A percentile compares a stretch with the other conserved stretches of the same genome.
phyloP scores from a whole-genome alignment of 2,888 invertebrate genomes.

The Ceraclea dissimilis region DNA sequence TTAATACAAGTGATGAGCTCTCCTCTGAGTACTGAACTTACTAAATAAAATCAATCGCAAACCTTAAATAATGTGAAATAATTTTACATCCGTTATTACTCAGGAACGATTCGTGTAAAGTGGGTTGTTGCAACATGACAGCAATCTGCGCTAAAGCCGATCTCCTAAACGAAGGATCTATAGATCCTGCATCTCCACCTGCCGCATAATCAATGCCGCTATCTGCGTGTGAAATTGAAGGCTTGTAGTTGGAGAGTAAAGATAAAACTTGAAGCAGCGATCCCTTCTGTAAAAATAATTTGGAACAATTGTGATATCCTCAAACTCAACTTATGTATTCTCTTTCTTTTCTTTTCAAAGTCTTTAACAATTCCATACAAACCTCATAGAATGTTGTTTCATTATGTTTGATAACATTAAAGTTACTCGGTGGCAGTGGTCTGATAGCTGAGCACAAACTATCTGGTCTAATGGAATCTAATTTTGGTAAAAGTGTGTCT shows the following conservation, averaged over 20 bases:
- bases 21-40: slow-evolving; percentile 38
- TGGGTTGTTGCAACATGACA: slow-evolving; percentile 56
- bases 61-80: slow-evolving; percentile 40
- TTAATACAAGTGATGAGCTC: no score
- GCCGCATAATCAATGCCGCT: background rate
- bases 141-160: slow-evolving; percentile 61
- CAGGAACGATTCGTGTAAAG: slow-evolving; percentile 53
- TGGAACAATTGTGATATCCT: background rate
- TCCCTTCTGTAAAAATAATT: slow-evolving; percentile 29
- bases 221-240: background rate
- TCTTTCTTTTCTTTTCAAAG: no score
- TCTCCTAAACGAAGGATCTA: slow-evolving; percentile 60
- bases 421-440: slow-evolving; percentile 36
- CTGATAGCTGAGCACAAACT: slow-evolving; percentile 38
- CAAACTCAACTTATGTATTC: background rate
- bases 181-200: slow-evolving; percentile 28
- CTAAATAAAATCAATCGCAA: background rate
- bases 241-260: slow-evolving; percentile 39
- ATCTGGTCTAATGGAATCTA: slow-evolving; percentile 39
- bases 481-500: slow-evolving; percentile 40
- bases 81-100: slow-evolving; percentile 49
- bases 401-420: slow-evolving; percentile 35
- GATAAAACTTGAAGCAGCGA: slow-evolving; percentile 38
- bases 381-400: slow-evolving; percentile 23
- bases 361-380: no score